phyloP scores from a whole-genome alignment of 2,797 vertebrate species.

The Kryptolebias ocellatus region DNA sequence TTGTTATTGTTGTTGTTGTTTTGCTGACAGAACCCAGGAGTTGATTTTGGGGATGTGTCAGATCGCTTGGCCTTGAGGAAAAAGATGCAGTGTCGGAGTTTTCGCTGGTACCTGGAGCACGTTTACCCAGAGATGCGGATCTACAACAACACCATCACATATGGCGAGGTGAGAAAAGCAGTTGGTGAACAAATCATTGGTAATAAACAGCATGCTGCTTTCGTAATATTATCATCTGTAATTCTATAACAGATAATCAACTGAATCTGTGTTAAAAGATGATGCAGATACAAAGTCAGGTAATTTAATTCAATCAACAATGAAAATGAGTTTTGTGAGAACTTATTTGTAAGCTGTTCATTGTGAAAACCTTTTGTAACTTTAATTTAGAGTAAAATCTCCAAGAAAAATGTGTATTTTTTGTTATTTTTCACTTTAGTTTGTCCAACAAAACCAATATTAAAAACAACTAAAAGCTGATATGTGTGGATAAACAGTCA shows the following conservation, averaged over 20 bases:
- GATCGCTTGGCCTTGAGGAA: conserved; percentile 92
- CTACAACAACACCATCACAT: conserved; percentile 98
- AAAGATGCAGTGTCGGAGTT: conserved; percentile 92
- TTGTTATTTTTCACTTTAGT: no score
- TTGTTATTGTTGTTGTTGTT: conserved; percentile 26
- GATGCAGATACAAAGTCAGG: conserved; percentile 12
- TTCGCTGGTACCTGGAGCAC: conserved; percentile 97
- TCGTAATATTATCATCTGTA: background rate
- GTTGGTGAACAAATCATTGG: conserved; percentile 18
- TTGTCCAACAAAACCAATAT: background rate
- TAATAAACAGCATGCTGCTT: conserved; percentile 18
- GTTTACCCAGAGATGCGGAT: conserved; percentile 98
- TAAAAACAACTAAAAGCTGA: background rate
- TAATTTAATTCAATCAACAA: conserved; percentile 30
- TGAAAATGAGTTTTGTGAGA: background rate
- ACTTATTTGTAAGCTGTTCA: background rate
- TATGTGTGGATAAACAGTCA: background rate
- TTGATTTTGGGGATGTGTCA: conserved; percentile 96
- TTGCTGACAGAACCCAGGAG: conserved; percentile 90
- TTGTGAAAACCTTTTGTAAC: conserved; percentile 2
- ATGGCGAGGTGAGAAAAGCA: conserved; percentile 90
- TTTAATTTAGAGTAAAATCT: background rate
- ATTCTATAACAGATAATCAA: conserved; percentile 14
- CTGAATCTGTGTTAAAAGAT: conserved; percentile 18
- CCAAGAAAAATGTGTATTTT: conserved; percentile 10